phyloP scores from a whole-genome alignment of 1,140 invertebrate genomes.

The Tetragnatha versicolor region DNA sequence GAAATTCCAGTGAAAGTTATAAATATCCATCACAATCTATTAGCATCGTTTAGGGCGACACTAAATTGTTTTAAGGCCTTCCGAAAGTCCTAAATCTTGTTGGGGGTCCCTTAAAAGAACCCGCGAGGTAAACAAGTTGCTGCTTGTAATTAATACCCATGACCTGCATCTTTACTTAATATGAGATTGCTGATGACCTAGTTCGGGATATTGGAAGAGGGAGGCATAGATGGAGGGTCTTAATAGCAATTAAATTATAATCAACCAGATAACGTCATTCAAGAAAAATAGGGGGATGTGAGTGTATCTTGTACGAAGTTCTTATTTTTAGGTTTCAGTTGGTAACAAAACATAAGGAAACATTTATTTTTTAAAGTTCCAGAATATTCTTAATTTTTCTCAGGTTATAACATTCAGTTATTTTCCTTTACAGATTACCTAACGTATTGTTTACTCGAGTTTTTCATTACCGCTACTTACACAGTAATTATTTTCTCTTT shows the following conservation, averaged over 20 bases:
- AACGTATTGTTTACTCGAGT: too few species aligned
- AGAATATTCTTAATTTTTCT: too few species aligned
- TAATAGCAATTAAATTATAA: constrained; percentile 44
- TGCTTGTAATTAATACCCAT: constrained; percentile 18
- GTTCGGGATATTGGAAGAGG: neutral
- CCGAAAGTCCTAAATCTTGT: neutral
- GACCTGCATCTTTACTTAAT: constrained; percentile 50
- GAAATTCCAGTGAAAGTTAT: constrained; percentile 20
- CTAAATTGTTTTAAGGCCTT: constrained; percentile 4
- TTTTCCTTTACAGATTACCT: too few species aligned
- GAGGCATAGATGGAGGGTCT: neutral
- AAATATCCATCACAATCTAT: neutral
- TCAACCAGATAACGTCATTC: constrained; percentile 34
- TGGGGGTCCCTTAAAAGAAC: neutral
- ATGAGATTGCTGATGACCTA: constrained; percentile 20
- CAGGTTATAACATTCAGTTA: too few species aligned
- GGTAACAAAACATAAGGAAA: too few species aligned
- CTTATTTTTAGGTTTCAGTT: neutral
- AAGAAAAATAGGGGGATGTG: neutral
- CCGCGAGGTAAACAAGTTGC: constrained; percentile 29
- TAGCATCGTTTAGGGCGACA: neutral
- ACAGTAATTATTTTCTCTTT: too few species aligned
- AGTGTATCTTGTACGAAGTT: neutral
- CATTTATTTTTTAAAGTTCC: too few species aligned
- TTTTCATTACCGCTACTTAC: too few species aligned